phyloP scores from a whole-genome alignment of 2,797 vertebrate genomes.

The Luscinia megarhynchos region DNA sequence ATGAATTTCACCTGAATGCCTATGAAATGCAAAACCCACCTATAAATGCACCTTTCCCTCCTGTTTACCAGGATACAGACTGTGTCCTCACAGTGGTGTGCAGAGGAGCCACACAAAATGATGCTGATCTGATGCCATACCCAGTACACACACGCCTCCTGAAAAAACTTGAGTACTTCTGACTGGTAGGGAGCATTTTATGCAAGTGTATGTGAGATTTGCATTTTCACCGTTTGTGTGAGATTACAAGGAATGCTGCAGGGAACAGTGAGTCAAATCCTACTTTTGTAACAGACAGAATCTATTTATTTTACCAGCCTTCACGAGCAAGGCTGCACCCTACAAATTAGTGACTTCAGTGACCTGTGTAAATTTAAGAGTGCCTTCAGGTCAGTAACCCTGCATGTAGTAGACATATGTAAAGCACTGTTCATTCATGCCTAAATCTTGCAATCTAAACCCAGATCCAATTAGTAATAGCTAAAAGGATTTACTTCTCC shows the following conservation, averaged over 20 bases:
- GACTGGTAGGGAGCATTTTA: not conserved
- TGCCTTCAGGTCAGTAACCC: slow-evolving; percentile 57
- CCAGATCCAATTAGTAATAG: slow-evolving; percentile 43
- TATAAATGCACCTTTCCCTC: not conserved
- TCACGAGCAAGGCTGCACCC: slow-evolving; percentile 4
- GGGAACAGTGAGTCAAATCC: not conserved
- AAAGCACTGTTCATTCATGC: slow-evolving; percentile 48
- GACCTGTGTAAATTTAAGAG: slow-evolving; percentile 59
- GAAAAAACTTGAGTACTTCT: not conserved
- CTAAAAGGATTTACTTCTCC: slow-evolving; percentile 57
- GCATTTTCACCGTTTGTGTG: not conserved
- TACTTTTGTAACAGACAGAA: not conserved
- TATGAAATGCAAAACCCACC: not conserved
- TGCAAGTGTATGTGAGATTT: not conserved
- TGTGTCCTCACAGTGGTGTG: not conserved
- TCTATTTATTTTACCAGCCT: slow-evolving; percentile 26
- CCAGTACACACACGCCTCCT: not conserved
- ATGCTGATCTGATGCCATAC: not conserved
- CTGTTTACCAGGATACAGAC: not conserved
- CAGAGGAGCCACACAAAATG: not conserved
- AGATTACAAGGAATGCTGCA: not conserved
- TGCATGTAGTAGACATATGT: slow-evolving; percentile 36
- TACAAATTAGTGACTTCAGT: slow-evolving; percentile 55
- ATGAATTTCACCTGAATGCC: not conserved
- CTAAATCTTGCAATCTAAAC: slow-evolving; percentile 47